These are phyloP conservation scores for Rhyacichthys aspro DNA, from an alignment of 2,797 vertebrate genomes.

Conservation along the genomic window DNA sequence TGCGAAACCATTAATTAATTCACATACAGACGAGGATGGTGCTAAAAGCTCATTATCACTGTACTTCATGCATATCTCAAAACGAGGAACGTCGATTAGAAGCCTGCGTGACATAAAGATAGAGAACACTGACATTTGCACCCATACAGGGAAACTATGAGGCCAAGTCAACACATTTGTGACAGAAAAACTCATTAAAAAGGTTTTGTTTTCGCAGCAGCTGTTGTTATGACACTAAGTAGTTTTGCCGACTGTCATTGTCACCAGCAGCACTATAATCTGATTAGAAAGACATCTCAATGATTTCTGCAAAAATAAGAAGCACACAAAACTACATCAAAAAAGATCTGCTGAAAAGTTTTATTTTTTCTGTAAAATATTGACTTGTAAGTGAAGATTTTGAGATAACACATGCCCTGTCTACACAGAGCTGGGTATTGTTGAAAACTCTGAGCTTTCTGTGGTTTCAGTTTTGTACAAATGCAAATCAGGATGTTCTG, in stretches of 20 bases:
- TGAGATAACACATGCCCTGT: no score
- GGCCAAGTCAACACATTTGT: not conserved
- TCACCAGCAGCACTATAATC: not conserved
- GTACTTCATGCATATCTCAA: not conserved
- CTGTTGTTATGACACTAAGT: slow-evolving; percentile 10
- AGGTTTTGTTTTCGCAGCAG: slow-evolving; percentile 9
- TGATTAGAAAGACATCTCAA: slow-evolving; percentile 3
- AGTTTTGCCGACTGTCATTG: slow-evolving; percentile 1
- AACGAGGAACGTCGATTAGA: not conserved
- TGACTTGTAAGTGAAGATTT: no score
- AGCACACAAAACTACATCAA: no score
- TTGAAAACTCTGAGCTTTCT: no score
- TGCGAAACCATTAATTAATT: not conserved
- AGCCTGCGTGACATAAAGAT: not conserved
- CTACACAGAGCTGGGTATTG: no score
- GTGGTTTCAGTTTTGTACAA: no score
- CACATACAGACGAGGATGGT: not conserved
- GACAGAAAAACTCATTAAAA: slow-evolving; percentile 8
- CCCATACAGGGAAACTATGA: not conserved
- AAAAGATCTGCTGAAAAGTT: no score
- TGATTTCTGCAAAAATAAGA: not conserved
- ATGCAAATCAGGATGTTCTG: no score
- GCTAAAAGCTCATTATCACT: not conserved
- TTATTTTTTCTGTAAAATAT: no score
- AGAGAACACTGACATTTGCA: not conserved